phyloP scores from a whole-genome alignment of 2,888 invertebrate genomes.

The Drosophila parthenogenetica region DNA sequence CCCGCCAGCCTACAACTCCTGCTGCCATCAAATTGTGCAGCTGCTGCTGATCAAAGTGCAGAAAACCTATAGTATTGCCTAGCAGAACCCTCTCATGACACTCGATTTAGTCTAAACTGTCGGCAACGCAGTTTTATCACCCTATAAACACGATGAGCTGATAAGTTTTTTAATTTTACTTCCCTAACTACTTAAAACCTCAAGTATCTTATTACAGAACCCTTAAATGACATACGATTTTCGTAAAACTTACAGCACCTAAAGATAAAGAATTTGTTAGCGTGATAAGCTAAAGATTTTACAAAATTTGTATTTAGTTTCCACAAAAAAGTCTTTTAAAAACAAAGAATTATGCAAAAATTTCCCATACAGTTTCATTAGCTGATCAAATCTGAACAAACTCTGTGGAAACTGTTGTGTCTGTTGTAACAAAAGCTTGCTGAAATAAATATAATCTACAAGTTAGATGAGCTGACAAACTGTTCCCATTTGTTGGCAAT shows the following conservation, averaged over 20 bases:
- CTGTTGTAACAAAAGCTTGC: neutral
- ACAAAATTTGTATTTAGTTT: neutral
- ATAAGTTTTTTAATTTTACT: slow-evolving; percentile 10
- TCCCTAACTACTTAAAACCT: neutral
- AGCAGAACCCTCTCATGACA: neutral
- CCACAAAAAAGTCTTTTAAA: too few relatives aligned
- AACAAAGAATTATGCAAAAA: too few relatives aligned
- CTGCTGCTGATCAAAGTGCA: slow-evolving; percentile 8
- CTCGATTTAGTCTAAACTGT: neutral
- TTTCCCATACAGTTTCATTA: neutral
- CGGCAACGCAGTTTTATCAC: neutral
- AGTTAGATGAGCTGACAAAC: slow-evolving; percentile 17
- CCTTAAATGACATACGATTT: slow-evolving; percentile 1
- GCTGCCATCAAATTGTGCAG: slow-evolving; percentile 30
- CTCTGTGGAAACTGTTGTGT: neutral
- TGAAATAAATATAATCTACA: neutral
- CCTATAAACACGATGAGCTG: slow-evolving; percentile 1
- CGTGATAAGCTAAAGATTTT: neutral
- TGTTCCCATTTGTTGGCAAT: slow-evolving; percentile 26
- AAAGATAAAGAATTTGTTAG: neutral
- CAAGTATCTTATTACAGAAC: slow-evolving; percentile 1
- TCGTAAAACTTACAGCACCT: neutral
- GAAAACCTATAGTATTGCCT: neutral
- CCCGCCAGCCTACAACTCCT: neutral
- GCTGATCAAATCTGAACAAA: neutral